phyloP scores from a whole-genome alignment of 2,888 invertebrate species.

The Xanthorhoe spadicearia region DNA sequence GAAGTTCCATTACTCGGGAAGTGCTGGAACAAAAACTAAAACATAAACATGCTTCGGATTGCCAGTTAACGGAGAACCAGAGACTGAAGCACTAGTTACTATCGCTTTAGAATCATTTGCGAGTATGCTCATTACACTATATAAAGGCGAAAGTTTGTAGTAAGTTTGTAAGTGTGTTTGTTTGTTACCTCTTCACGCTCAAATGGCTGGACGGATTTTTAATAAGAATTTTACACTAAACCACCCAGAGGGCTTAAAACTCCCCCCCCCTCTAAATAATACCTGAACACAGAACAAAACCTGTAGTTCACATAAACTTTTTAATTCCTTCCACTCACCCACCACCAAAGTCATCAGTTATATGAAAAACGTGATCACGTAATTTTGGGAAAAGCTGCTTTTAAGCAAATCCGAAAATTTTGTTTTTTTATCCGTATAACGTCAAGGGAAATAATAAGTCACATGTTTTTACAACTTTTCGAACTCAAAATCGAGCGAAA shows the following conservation, averaged over 20 bases:
- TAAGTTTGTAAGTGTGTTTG: no score
- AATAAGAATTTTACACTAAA: no score
- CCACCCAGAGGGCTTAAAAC: no score
- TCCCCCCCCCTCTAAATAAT: no score
- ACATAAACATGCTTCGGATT: slow-evolving; percentile 37
- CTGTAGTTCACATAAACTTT: no score
- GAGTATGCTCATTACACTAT: no score
- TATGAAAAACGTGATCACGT: not conserved
- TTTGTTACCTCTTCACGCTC: no score
- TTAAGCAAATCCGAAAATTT: not conserved
- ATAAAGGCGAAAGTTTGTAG: no score
- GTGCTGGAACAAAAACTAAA: slow-evolving; percentile 26
- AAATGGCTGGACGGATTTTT: no score
- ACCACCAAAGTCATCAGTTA: not conserved
- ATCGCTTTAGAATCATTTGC: not conserved
- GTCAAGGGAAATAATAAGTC: slow-evolving; percentile 24
- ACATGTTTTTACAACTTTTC: slow-evolving; percentile 35
- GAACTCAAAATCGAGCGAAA: slow-evolving; percentile 31
- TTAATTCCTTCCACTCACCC: no score
- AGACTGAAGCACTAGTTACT: not conserved
- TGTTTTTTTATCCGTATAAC: not conserved
- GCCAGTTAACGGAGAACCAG: slow-evolving; percentile 15
- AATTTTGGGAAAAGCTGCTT: not conserved
- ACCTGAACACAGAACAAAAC: no score
- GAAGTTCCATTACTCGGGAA: slow-evolving; percentile 12